Conservation (phyloP, 2,797 vertebrate species). For the Lepilemur septentrionalis region DNA sequence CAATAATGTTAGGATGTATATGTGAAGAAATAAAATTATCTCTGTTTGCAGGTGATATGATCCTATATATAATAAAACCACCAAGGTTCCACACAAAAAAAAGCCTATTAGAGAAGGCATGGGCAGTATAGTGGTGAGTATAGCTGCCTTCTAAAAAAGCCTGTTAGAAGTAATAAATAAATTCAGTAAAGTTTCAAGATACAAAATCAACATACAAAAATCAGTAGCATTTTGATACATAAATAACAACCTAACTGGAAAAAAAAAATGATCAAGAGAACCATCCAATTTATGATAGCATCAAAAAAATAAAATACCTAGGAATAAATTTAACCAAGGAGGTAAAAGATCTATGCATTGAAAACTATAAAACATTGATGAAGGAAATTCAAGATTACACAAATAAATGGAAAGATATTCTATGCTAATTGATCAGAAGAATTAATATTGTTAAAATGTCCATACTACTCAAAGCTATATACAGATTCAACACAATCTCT, state of each 20-base stretch:
- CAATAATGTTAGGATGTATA: not conserved
- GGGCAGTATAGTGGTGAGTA: conserved; percentile 88
- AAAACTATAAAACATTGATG: not conserved
- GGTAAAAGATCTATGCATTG: not conserved
- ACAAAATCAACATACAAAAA: not conserved
- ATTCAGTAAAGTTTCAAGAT: not conserved
- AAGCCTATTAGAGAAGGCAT: conserved; percentile 51
- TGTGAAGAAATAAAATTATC: not conserved
- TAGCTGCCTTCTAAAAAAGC: conserved; percentile 86
- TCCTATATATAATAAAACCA: not conserved
- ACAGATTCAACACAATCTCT: not conserved
- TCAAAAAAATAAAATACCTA: not conserved
- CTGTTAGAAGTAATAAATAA: not conserved
- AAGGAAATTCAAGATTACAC: not conserved
- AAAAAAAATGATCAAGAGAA: not conserved
- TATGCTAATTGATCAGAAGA: not conserved
- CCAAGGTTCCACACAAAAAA: not conserved
- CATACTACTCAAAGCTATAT: not conserved
- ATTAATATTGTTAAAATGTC: not conserved
- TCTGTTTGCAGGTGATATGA: not conserved
- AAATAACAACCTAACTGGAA: not conserved
- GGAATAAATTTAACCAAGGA: not conserved
- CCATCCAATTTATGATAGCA: not conserved
- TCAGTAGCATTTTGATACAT: not conserved
- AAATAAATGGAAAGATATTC: not conserved